Evolutionary conservation across 2,797 vertebrate genomes (phyloP).

Genomic region (Sebastes kiyomatsui): DNA sequence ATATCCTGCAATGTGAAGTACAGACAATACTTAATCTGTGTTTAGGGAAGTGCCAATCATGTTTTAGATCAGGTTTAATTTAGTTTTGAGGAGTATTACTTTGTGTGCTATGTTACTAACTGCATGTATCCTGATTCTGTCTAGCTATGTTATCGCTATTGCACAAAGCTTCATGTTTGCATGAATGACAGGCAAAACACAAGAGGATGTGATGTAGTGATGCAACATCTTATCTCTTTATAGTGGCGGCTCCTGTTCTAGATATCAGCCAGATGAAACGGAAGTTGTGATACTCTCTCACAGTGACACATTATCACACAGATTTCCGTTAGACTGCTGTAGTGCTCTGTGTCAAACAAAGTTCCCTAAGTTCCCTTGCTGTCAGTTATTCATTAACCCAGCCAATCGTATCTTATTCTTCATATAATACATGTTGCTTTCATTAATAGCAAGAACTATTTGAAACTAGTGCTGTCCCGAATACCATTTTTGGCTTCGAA

Average conservation of each 20-base stretch:
- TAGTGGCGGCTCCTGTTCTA: constrained; percentile 6
- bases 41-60: background rate
- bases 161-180: background rate
- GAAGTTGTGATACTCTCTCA: constrained; percentile 56
- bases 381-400: background rate
- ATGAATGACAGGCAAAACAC: constrained; percentile 4
- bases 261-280: constrained; percentile 52
- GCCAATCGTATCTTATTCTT: background rate
- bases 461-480: no score
- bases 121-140: background rate
- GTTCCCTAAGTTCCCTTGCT: background rate
- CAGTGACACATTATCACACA: constrained; percentile 39
- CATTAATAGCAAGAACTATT: background rate
- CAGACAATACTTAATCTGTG: background rate
- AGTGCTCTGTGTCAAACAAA: constrained; percentile 6
- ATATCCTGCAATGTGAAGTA: background rate
- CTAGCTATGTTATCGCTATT: background rate
- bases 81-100: background rate
- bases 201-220: constrained; percentile 23
- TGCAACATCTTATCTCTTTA: constrained; percentile 45
- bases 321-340: constrained; percentile 40
- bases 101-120: background rate
- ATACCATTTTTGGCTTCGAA: no score
- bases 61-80: background rate
- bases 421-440: background rate